Conservation (phyloP, 1,140 invertebrate genomes). For the Brachionus rotundiformis region DNA sequence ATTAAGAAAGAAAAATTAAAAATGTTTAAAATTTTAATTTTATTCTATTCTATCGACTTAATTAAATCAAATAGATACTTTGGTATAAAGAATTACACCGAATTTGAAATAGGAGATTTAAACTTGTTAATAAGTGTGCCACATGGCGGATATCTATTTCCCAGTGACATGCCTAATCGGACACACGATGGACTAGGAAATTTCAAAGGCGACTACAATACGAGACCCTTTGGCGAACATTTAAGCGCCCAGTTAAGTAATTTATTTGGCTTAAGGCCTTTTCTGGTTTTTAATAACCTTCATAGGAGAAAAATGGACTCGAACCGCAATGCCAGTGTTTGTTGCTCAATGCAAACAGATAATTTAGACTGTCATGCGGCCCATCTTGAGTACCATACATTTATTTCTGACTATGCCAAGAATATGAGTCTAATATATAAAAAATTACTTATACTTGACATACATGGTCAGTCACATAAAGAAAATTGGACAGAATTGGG, state of each 20-base stretch:
- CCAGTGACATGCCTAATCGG: background rate
- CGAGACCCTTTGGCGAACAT: slow-evolving; percentile 7
- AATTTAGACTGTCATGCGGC: background rate
- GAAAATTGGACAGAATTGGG: slow-evolving; percentile 53
- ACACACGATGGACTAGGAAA: background rate
- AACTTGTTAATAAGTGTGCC: slow-evolving; percentile 46
- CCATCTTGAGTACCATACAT: background rate
- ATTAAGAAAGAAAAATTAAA: background rate
- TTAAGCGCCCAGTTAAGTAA: background rate
- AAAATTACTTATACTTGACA: slow-evolving; percentile 52
- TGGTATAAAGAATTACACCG: background rate
- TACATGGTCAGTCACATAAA: slow-evolving; percentile 53
- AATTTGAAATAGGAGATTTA: slow-evolving; percentile 12
- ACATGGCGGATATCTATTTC: slow-evolving; percentile 20
- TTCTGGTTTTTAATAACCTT: slow-evolving; percentile 12
- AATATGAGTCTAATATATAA: slow-evolving; percentile 1
- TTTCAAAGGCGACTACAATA: slow-evolving; percentile 25
- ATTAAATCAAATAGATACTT: background rate
- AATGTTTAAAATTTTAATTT: slow-evolving; percentile 29
- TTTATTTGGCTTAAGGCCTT: background rate
- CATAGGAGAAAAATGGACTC: slow-evolving; percentile 46
- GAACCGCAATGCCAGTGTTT: background rate
- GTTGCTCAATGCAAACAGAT: background rate
- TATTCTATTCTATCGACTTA: background rate
- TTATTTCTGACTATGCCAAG: background rate